Evolutionary conservation across 2,797 vertebrate genomes (phyloP).

Genomic region (Catharus ustulatus): DNA sequence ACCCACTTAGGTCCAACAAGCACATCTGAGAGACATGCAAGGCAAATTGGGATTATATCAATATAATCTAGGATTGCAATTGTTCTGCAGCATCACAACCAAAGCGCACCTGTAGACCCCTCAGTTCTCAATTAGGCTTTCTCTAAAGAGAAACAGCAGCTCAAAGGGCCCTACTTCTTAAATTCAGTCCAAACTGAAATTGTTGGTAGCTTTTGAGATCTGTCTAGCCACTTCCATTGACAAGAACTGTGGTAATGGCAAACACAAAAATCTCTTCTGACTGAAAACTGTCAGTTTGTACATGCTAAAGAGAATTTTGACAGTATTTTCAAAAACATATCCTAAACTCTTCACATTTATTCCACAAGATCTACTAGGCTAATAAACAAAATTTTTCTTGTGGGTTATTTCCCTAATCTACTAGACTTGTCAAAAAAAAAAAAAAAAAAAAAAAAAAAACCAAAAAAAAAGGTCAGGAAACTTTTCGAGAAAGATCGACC

Average conservation of each 20-base stretch:
- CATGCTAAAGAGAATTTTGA: not conserved
- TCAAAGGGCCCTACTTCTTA: not conserved
- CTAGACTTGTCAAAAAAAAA: not conserved
- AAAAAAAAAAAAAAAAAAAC: not conserved
- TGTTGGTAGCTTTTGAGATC: not conserved
- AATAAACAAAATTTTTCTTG: not conserved
- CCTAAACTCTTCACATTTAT: not conserved
- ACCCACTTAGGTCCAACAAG: not conserved
- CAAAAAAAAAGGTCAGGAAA: no score
- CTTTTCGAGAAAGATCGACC: not conserved
- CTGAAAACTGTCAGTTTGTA: not conserved
- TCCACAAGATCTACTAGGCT: not conserved
- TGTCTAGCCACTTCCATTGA: not conserved
- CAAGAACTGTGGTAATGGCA: not conserved
- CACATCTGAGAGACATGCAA: not conserved
- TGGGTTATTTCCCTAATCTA: not conserved
- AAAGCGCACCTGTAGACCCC: not conserved
- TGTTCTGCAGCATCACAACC: not conserved
- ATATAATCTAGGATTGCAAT: not conserved
- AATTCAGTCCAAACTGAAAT: not conserved
- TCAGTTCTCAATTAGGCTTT: not conserved
- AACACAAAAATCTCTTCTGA: not conserved
- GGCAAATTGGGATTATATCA: not conserved
- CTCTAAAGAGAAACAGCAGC: not conserved
- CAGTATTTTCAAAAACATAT: not conserved